Percentiles rank a stretch among this genome's conserved stretches.
Evolutionary conservation across 1,140 invertebrate species (phyloP).

Genomic region (Calosoma granatense): DNA sequence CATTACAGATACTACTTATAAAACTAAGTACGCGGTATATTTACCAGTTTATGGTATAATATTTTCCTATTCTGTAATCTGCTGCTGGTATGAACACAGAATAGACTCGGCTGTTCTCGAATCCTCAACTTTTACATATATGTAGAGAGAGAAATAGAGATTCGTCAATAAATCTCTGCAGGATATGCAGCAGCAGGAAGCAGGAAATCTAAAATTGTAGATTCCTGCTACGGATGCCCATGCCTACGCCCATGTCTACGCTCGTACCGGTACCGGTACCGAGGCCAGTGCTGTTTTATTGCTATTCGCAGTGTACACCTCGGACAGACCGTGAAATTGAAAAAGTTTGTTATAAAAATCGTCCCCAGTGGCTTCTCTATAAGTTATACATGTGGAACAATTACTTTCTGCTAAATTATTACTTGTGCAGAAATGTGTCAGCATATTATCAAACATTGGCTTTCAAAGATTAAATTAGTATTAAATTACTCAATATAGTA

Average conservation of each 20-base stretch:
- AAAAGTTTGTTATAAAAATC: conserved; percentile 30
- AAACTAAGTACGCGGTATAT: neutral
- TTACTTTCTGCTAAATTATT: conserved; percentile 14
- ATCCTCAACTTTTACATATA: neutral
- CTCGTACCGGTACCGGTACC: neutral
- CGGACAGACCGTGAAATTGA: conserved; percentile 30
- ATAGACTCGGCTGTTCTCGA: no score
- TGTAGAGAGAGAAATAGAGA: neutral
- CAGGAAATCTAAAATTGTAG: neutral
- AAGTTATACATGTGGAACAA: conserved; percentile 19
- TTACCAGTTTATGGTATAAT: neutral
- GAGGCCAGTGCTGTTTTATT: conserved; percentile 23
- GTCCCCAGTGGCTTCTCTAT: conserved; percentile 12
- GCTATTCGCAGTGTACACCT: conserved; percentile 16
- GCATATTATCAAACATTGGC: no score
- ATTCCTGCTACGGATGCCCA: no score
- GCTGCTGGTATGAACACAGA: neutral
- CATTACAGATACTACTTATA: neutral
- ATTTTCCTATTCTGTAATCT: no score
- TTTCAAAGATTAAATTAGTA: no score
- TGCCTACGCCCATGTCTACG: neutral
- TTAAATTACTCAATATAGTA: no score
- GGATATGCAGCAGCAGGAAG: neutral
- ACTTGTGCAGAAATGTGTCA: no score
- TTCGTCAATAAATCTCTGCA: neutral